Percentiles rank a stretch among this genome's conserved stretches.
These are phyloP conservation scores for Campylomormyrus numenius DNA, from an alignment of 2,113 vertebrate genomes.

Conservation along the genomic window DNA sequence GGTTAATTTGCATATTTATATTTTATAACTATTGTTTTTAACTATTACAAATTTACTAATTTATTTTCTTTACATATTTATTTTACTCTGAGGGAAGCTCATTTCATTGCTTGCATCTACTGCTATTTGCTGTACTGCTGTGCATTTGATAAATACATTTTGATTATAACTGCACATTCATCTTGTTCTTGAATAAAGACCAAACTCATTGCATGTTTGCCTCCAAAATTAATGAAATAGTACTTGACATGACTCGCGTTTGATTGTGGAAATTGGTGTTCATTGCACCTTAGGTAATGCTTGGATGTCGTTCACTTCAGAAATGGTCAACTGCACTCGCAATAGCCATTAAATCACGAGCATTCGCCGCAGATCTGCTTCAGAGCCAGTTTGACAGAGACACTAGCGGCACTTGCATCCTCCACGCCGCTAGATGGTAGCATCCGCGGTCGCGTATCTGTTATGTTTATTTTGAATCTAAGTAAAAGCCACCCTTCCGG, in stretches of 20 bases:
- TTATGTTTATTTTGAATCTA: background rate
- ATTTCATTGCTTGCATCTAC: no score
- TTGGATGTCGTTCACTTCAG: background rate
- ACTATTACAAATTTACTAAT: no score
- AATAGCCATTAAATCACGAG: background rate
- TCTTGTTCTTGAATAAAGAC: no score
- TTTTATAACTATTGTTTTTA: no score
- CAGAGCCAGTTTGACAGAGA: background rate
- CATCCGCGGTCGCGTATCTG: background rate
- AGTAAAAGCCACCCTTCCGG: constrained; percentile 12
- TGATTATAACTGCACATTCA: no score
- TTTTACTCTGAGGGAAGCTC: no score
- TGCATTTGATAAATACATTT: no score
- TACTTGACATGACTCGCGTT: background rate
- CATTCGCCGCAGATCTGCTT: background rate
- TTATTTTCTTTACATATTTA: no score
- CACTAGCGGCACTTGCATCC: background rate
- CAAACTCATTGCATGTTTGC: background rate
- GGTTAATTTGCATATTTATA: no score
- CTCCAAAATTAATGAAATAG: background rate
- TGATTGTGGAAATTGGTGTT: background rate
- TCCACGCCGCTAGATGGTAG: background rate
- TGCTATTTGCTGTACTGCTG: no score
- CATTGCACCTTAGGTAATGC: background rate
- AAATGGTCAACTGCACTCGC: background rate